A percentile compares a stretch with the other conserved stretches of the same genome.
Evolutionary conservation across 2,888 invertebrate genomes (phyloP).

Genomic region (Ectobius pallidus): DNA sequence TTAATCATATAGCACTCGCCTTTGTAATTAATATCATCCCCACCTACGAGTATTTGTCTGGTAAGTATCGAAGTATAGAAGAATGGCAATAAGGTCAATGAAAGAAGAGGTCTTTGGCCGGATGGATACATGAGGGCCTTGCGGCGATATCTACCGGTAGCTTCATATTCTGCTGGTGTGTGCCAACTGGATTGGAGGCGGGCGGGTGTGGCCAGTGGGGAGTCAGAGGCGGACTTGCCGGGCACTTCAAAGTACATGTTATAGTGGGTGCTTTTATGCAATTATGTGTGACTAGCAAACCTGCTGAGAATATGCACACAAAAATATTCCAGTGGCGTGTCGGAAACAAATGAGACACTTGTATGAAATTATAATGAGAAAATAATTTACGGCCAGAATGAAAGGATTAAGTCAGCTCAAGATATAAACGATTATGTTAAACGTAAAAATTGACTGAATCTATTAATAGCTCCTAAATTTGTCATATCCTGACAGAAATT

Average conservation of each 20-base stretch:
- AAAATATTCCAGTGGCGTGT: too few species aligned
- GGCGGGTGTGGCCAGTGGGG: not conserved
- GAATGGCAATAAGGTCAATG: not conserved
- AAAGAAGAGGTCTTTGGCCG: constrained; percentile 6
- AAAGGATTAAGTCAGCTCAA: too few species aligned
- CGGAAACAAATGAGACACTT: too few species aligned
- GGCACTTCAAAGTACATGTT: not conserved
- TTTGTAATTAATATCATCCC: not conserved
- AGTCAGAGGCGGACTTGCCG: not conserved
- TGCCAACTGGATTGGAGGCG: constrained; percentile 1
- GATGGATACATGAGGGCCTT: not conserved
- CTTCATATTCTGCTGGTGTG: constrained; percentile 11
- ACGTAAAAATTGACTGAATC: too few species aligned
- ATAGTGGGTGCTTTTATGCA: not conserved
- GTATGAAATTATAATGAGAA: too few species aligned
- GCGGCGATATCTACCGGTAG: not conserved
- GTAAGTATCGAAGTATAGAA: not conserved
- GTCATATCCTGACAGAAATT: too few species aligned
- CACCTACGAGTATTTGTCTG: not conserved
- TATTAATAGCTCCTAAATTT: too few species aligned
- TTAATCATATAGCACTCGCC: not conserved
- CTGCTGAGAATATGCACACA: too few species aligned
- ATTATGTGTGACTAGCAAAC: too few species aligned
- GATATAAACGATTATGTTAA: too few species aligned
- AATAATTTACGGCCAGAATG: too few species aligned